Percentiles rank a stretch among this genome's conserved stretches.
phyloP scores from a whole-genome alignment of 64 coral and sea anemone species.

The Stichodactyla mertensii region DNA sequence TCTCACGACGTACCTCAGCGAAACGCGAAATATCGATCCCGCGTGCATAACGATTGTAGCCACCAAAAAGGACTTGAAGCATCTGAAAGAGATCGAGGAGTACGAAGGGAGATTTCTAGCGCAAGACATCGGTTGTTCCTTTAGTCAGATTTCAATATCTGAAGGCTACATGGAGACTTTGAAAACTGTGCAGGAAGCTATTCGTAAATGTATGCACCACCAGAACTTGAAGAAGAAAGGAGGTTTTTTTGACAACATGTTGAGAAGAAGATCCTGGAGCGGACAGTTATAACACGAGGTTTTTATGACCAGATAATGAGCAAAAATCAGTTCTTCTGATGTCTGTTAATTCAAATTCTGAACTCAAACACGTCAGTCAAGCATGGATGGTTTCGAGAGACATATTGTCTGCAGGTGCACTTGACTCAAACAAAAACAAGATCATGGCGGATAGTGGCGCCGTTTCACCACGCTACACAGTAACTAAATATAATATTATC shows the following conservation, averaged over 20 bases:
- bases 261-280: constrained; percentile 29
- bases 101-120: constrained; percentile 53
- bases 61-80: constrained; percentile 53
- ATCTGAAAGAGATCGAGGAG: constrained; percentile 49
- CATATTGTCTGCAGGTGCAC: too few relatives aligned
- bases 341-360: too few relatives aligned
- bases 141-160: constrained; percentile 40
- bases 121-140: constrained; percentile 38
- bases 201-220: neutral
- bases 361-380: too few relatives aligned
- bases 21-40: constrained; percentile 49
- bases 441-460: too few relatives aligned
- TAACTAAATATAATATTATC: too few relatives aligned
- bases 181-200: constrained; percentile 5
- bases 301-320: too few relatives aligned
- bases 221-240: constrained; percentile 16
- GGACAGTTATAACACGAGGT: constrained; percentile 2
- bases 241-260: neutral
- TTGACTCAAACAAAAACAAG: too few relatives aligned
- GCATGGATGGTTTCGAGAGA: too few relatives aligned
- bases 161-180: constrained; percentile 23
- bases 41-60: constrained; percentile 37
- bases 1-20: constrained; percentile 42
- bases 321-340: too few relatives aligned
- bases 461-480: too few relatives aligned